Conservation (phyloP, 2,888 invertebrate species). For the Ceratothoa steindachneri region DNA sequence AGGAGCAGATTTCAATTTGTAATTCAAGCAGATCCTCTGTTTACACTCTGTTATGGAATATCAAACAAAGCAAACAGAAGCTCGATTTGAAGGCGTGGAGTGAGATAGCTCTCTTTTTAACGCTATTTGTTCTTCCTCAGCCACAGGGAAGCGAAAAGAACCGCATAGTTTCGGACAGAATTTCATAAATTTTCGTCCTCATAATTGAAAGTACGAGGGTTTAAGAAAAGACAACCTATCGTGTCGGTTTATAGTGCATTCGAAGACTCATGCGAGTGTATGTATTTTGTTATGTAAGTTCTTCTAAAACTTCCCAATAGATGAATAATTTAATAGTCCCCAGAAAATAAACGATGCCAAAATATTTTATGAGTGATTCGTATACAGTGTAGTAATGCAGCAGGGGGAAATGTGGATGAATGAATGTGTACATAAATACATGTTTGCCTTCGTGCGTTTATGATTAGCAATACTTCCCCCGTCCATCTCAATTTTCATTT, state of each 20-base stretch:
- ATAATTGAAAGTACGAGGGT: slow-evolving; percentile 29
- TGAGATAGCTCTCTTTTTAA: slow-evolving; percentile 39
- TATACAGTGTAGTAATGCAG: too few species aligned
- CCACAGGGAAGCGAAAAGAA: slow-evolving; percentile 18
- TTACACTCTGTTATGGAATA: slow-evolving; percentile 45
- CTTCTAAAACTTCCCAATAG: too few species aligned
- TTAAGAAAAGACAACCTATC: slow-evolving; percentile 18
- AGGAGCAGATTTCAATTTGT: slow-evolving; percentile 45
- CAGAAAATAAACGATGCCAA: too few species aligned
- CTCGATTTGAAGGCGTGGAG: slow-evolving; percentile 38
- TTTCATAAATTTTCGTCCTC: slow-evolving; percentile 19
- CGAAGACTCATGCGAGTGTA: not conserved
- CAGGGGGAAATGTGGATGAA: too few species aligned
- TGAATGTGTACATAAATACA: not conserved
- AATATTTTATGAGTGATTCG: too few species aligned
- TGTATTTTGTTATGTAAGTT: not conserved
- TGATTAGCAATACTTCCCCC: not conserved
- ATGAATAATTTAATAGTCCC: too few species aligned
- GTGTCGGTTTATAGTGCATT: not conserved
- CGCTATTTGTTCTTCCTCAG: slow-evolving; percentile 39
- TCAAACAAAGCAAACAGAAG: slow-evolving; percentile 44
- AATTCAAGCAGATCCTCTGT: slow-evolving; percentile 43
- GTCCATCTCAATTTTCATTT: not conserved
- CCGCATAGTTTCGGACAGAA: slow-evolving; percentile 29
- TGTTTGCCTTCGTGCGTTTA: not conserved